Evolutionary conservation across 1,140 invertebrate genomes (phyloP), one percentile per base, ranked within the genome.

Genomic region (Calephelis virginiensis): DNA sequence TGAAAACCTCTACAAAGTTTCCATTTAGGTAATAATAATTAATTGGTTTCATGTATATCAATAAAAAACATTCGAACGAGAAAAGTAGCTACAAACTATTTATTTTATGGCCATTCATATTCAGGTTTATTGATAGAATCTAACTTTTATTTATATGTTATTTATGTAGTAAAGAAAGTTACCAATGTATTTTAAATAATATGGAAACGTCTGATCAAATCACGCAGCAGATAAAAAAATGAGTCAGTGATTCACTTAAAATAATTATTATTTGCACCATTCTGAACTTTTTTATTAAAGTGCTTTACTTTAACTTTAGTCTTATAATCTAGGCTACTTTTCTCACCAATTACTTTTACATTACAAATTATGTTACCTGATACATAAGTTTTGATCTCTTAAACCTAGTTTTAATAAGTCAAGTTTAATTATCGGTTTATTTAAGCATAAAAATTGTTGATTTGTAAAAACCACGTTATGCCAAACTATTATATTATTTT

Each of bases 311-410:
- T n/a, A n/a, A 28, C 28, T 28, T 28, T 28, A 28, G 28, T 4
- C 28, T 28, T 28, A 28, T 28, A 28, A 28, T 28, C 28, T 43
- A 17, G 17, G 50, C 11, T 53, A 53, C 50, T 53, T 53, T 53
- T 53, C 50, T 53, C 28, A 17, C 49, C 17, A 28, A 12, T 37
- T n/a, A 56, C 60, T 40, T 28, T 61, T 43, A 40, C 38, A 40
- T 43, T 40, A 61, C 59, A 64, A 64, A 70, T 63, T 60, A 71
- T 66, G 84, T 89, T 89, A 89, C 85, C 85, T 88, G 85, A 90
- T 82, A 78, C 79, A 86, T 40, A 56, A 83, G 79, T 82, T 84
- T 79, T 90, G 85, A 88, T 88, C 85, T 90, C 87, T 83, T 83
- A 75, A 85, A 83, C 74, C 81, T 86, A 86, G 82, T 85, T 82